These are phyloP conservation scores for Bruchidius siliquastri DNA, from an alignment of 2,888 invertebrate genomes.

Conservation along the genomic window DNA sequence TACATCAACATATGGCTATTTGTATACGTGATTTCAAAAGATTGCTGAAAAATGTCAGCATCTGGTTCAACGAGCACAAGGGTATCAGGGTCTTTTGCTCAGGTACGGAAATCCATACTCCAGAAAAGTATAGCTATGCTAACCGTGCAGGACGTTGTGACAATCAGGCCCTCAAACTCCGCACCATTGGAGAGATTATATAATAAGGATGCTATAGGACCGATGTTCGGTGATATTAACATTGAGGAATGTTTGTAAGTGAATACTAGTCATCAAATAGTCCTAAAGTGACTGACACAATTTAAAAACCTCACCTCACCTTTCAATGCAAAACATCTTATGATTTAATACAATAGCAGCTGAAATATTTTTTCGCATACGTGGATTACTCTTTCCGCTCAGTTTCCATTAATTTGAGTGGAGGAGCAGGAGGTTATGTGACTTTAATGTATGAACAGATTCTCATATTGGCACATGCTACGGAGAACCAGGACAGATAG, in stretches of 20 bases:
- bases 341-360: too few relatives aligned
- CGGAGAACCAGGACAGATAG: too few relatives aligned
- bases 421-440: too few relatives aligned
- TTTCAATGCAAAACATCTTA: too few relatives aligned
- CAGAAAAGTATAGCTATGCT: not conserved
- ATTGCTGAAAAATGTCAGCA: not conserved
- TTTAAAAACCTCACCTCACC: too few relatives aligned
- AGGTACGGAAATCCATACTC: not conserved
- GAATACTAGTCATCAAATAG: not conserved
- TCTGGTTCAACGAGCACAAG: not conserved
- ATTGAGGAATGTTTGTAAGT: conserved; percentile 35
- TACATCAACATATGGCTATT: not conserved
- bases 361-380: too few relatives aligned
- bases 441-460: too few relatives aligned
- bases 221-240: conserved; percentile 39
- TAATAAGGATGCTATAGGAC: not conserved
- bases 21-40: not conserved
- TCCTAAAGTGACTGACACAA: not conserved
- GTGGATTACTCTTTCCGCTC: too few relatives aligned
- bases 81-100: not conserved
- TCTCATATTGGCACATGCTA: too few relatives aligned
- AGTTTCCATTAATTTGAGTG: too few relatives aligned
- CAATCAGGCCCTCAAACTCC: not conserved
- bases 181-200: not conserved
- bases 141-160: not conserved